Percentiles rank a stretch among this genome's conserved stretches.
Evolutionary conservation across 23 tunicate genomes (phyloP).

Genomic region (Styela clava): DNA sequence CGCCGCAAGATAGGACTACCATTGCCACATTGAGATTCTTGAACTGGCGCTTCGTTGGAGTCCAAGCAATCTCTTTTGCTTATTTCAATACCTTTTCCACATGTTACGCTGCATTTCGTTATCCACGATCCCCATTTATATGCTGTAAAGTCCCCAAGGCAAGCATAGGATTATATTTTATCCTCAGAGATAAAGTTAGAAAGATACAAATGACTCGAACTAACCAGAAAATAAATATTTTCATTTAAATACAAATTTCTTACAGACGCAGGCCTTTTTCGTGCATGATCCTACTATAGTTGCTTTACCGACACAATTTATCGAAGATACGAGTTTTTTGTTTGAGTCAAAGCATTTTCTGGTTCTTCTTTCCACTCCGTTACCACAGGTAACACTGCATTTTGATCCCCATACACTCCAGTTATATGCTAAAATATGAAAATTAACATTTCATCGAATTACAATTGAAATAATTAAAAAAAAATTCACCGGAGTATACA

Average conservation of each 20-base stretch:
- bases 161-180: too few relatives aligned
- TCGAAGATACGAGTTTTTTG: background rate
- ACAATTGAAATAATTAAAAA: too few relatives aligned
- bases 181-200: too few relatives aligned
- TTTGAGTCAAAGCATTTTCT: background rate
- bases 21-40: background rate
- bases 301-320: too few relatives aligned
- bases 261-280: too few relatives aligned
- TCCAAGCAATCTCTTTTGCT: background rate
- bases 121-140: background rate
- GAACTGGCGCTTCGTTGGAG: background rate
- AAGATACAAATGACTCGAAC: too few relatives aligned
- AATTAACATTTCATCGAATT: too few relatives aligned
- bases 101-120: background rate
- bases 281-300: too few relatives aligned
- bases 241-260: too few relatives aligned
- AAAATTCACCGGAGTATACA: too few relatives aligned
- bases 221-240: too few relatives aligned
- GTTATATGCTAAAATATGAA: background rate
- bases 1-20: background rate
- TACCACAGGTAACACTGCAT: background rate
- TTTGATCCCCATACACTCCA: background rate
- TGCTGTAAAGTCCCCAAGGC: too few relatives aligned
- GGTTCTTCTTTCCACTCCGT: background rate
- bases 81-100: background rate